Percentiles rank a stretch among this genome's conserved stretches.
Evolutionary conservation across 2,888 invertebrate genomes (phyloP).

Genomic region (Tipula unca): DNA sequence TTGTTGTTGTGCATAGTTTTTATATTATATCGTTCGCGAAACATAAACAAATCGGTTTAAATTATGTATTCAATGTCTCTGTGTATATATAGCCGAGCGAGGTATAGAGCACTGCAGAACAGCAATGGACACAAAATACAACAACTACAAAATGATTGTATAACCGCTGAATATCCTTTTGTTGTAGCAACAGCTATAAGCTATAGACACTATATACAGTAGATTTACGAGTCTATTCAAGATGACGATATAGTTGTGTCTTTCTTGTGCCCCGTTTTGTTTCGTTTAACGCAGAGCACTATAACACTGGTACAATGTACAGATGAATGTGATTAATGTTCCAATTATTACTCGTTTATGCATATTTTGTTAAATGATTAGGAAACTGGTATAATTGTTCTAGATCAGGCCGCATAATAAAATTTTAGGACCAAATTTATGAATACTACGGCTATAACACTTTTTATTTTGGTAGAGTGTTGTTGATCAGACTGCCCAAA

Average conservation of each 20-base stretch:
- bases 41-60: conserved; percentile 14
- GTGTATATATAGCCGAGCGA: neutral
- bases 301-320: neutral
- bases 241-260: neutral
- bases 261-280: neutral
- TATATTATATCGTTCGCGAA: neutral
- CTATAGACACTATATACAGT: neutral
- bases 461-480: too few species aligned
- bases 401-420: too few species aligned
- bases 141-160: neutral
- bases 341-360: neutral
- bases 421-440: too few species aligned
- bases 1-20: neutral
- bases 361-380: neutral
- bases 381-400: too few species aligned
- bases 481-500: too few species aligned
- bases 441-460: too few species aligned
- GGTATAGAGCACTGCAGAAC: neutral
- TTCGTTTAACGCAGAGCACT: neutral
- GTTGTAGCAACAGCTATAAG: neutral
- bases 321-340: neutral
- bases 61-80: neutral
- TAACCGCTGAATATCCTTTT: neutral
- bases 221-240: neutral
- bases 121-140: neutral